Conservation (phyloP, 2,888 invertebrate species). For the Apamea monoglypha region DNA sequence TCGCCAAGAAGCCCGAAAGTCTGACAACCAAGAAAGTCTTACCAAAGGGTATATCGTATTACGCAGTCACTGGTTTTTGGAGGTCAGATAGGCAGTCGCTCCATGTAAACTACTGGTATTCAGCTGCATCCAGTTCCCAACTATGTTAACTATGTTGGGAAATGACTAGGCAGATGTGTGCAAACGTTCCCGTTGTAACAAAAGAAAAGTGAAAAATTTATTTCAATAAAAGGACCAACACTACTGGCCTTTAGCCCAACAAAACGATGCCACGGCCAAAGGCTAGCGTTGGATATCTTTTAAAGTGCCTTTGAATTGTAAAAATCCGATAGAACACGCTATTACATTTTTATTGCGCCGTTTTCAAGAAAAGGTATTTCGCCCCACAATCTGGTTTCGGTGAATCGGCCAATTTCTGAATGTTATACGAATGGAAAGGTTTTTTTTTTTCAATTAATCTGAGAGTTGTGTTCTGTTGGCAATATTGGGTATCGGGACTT, state of each 20-base stretch:
- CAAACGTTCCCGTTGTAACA: neutral
- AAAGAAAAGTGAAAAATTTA: slow-evolving; percentile 10
- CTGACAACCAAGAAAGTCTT: neutral
- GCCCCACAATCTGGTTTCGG: slow-evolving; percentile 61
- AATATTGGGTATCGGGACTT: neutral
- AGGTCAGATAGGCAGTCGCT: neutral
- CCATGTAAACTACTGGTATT: neutral
- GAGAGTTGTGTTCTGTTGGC: neutral
- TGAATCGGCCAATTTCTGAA: slow-evolving; percentile 68
- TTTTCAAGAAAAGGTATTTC: slow-evolving; percentile 71
- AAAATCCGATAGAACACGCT: slow-evolving; percentile 77
- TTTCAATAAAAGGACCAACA: slow-evolving; percentile 11
- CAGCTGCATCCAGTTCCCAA: neutral
- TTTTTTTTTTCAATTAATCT: slow-evolving; percentile 63
- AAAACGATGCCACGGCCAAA: slow-evolving; percentile 47
- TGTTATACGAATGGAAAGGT: slow-evolving; percentile 66
- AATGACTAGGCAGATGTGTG: neutral
- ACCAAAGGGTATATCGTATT: neutral
- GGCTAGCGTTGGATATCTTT: slow-evolving; percentile 53
- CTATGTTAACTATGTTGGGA: neutral
- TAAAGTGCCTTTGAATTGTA: slow-evolving; percentile 75
- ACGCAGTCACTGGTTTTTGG: neutral
- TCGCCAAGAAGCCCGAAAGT: neutral
- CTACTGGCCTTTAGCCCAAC: slow-evolving; percentile 32
- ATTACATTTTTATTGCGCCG: slow-evolving; percentile 79